Base-by-base conservation (phyloP, 2,888 invertebrate genomes). In the Acanthosepion lycidas region DNA sequence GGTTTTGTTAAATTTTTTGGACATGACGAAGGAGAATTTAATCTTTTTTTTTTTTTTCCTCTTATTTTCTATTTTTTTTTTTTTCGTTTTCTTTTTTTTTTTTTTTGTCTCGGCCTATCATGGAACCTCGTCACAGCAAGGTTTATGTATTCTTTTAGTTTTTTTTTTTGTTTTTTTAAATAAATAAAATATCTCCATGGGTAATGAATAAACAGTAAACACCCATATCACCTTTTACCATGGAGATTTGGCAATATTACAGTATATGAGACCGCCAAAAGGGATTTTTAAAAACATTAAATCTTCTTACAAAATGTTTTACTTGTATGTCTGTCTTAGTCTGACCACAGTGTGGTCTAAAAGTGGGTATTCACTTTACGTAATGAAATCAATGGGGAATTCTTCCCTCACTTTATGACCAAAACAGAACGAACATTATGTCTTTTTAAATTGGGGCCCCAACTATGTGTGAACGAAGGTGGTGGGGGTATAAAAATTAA, bases 381-480 rank as follows among this genome's bases (percentile, higher is more conserved):
- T 78, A 15, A 78, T 78, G n/a, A 78, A 78, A 78, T 78, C 1
- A n/a, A 78, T 78, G 1, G 8, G 28, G n/a, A 78, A 78, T 12
- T 78, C 18, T 78, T n/a, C 78, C 28, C 78, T 18, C 78, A 78
- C 78, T 78, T 78, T 78, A 78, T 78, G 78, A 78, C n/a, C 78
- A 78, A 78, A 78, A 78, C 78, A 78, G 78, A 78, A 78, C 78
- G n/a, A n/a, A 78, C 78, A 78, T 78, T 78, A 78, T 78, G 78
- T 78, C 78, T 28, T 78, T 78, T 78, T n/a, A n/a, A 78, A 78
- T 28, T 78, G 6, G 78, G 26, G n/a, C 78, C 78, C 78, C 78
- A 78, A 78, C 78, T 78, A 78, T 78, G 28, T 78, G n/a, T 78
- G n/a, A n/a, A n/a, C n/a, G 78, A 78, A 78, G 78, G 15, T 23